Conservation (phyloP, 2,888 invertebrate species). For the Brenthis ino region DNA sequence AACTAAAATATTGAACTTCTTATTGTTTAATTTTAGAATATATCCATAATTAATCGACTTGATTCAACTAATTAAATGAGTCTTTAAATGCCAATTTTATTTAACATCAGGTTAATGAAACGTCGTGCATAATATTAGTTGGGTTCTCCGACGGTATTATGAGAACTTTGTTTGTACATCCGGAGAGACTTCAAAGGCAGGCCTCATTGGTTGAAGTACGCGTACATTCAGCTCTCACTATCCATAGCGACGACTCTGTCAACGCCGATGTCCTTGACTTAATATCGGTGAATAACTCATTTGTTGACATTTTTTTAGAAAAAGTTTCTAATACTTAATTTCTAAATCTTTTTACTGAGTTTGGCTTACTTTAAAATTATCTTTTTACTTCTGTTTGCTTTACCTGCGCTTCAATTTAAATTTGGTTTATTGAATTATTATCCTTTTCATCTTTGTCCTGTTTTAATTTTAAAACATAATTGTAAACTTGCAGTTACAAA, state of each 20-base stretch:
- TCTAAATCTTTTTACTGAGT: too few relatives aligned
- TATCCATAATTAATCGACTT: too few relatives aligned
- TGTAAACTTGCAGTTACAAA: constrained; percentile 71
- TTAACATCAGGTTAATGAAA: constrained; percentile 79
- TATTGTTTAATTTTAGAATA: too few relatives aligned
- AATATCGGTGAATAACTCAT: constrained; percentile 56
- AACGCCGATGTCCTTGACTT: constrained; percentile 63
- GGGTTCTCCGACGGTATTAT: constrained; percentile 89
- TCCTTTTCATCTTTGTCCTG: too few relatives aligned
- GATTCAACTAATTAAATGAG: too few relatives aligned
- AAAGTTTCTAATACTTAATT: too few relatives aligned
- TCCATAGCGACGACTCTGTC: constrained; percentile 66
- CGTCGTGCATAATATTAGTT: constrained; percentile 85
- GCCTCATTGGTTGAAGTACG: constrained; percentile 55
- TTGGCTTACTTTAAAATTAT: too few relatives aligned
- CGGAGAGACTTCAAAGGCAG: constrained; percentile 55
- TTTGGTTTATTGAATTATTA: too few relatives aligned
- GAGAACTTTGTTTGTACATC: constrained; percentile 73
- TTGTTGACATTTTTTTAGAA: too few relatives aligned
- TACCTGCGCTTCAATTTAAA: background rate
- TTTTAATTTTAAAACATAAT: background rate
- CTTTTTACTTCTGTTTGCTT: background rate
- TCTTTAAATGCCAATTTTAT: background rate
- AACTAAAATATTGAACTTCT: too few relatives aligned
- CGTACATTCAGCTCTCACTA: constrained; percentile 63